A percentile compares a stretch with the other conserved stretches of the same genome.
These are phyloP conservation scores for Coptodon rendalli DNA, from an alignment of 2,113 vertebrate species.

Conservation along the genomic window DNA sequence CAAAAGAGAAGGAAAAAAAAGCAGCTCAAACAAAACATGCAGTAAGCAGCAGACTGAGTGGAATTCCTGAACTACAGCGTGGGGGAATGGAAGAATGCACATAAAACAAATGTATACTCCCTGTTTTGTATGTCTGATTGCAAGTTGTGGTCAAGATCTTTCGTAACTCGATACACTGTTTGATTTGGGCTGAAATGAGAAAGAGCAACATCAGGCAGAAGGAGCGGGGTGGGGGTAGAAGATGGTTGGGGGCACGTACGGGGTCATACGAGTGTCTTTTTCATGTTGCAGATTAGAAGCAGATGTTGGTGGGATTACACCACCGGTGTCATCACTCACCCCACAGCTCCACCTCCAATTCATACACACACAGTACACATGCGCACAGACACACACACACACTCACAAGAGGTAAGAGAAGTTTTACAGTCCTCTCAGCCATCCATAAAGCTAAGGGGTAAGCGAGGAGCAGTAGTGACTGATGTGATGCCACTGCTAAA, in stretches of 20 bases:
- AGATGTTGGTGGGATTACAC: conserved; percentile 73
- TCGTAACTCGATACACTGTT: conserved; percentile 58
- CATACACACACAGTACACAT: not conserved
- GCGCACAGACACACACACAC: not conserved
- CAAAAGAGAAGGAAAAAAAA: not conserved
- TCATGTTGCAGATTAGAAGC: conserved; percentile 75
- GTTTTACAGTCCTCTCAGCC: not conserved
- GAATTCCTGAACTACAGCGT: not conserved
- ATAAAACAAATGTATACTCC: conserved; percentile 13
- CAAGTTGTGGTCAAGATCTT: conserved; percentile 31
- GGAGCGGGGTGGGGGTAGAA: conserved; percentile 23
- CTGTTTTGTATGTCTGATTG: conserved; percentile 50
- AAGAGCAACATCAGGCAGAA: conserved; percentile 20
- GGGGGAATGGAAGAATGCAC: conserved; percentile 4
- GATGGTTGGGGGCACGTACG: conserved; percentile 54
- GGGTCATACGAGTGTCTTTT: conserved; percentile 67
- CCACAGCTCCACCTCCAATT: conserved; percentile 47
- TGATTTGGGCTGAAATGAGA: conserved; percentile 62
- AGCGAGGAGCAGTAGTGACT: not conserved
- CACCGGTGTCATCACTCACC: conserved; percentile 70
- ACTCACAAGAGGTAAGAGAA: not conserved
- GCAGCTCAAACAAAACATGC: not conserved
- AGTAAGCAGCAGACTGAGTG: not conserved
- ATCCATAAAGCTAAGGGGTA: not conserved
- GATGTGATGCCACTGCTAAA: not conserved